Evolutionary conservation across 2,888 invertebrate species (phyloP), one percentile per base, ranked within the genome.

Genomic region (Torymus texanus): DNA sequence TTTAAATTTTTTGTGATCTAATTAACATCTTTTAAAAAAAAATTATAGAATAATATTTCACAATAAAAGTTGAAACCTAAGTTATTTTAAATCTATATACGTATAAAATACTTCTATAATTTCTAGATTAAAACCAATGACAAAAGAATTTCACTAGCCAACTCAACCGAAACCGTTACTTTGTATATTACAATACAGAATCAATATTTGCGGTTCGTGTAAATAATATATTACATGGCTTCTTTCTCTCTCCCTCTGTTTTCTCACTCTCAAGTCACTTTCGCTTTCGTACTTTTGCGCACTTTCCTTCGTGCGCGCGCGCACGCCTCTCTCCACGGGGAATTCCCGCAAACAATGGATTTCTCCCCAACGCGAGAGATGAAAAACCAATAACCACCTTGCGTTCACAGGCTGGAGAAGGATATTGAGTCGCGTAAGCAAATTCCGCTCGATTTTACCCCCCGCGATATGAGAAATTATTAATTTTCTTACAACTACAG

Each of bases 341-440:
- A 74, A 74, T 74, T 65, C 58, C 41, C 59, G 68, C 80, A 78
- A 80, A 80, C 80, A 78, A 80, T 77, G 66, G 78, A 80, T 78
- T 70, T 75, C 5, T 41, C 65, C 78, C 55, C 51, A 59, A n/a
- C 71, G 65, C 41, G 41, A 41, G 41, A 66, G 75, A 75, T 78
- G 78, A 81, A 75, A 81, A 81, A 78, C 78, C 75, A 78, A 78
- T 81, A 78, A 75, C 75, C 75, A 73, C 71, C 18, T 16, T 41
- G 53, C 63, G 41, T 41, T 41, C 41, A 8, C 41, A 8, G 8
- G 8, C 41, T 41, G 21, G 29, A 3, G 41, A 8, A 41, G 8
- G 75, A 78, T 75, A 81, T 74, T 71, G 77, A 78, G 71, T 73
- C 81, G 72, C 78, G 75, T 75, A 81, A 81, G 75, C 75, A 78